Evolutionary conservation across 2,888 invertebrate genomes (phyloP).

Genomic region (Deilephila porcellus): DNA sequence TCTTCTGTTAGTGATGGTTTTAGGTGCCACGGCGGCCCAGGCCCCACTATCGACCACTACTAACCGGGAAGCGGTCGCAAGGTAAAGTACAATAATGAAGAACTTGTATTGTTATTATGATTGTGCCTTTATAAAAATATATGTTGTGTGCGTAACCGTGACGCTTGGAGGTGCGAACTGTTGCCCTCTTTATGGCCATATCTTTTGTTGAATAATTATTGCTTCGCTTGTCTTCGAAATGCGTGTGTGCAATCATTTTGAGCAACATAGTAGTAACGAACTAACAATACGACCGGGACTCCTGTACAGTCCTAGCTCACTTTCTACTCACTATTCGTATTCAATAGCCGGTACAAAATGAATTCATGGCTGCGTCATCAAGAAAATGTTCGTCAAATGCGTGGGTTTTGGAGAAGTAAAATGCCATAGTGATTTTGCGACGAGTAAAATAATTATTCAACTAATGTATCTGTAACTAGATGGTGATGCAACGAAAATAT

Average conservation of each 20-base stretch:
- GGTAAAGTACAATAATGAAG: slow-evolving; percentile 48
- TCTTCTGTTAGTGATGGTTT: slow-evolving; percentile 46
- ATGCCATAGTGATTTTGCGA: background rate
- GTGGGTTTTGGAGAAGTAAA: background rate
- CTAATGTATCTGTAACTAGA: slow-evolving; percentile 7
- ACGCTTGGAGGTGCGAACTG: slow-evolving; percentile 5
- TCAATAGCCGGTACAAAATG: background rate
- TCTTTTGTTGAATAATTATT: slow-evolving; percentile 1
- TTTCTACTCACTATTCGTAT: slow-evolving; percentile 12
- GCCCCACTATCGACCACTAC: slow-evolving; percentile 36
- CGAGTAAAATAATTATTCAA: background rate
- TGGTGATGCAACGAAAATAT: slow-evolving; percentile 24
- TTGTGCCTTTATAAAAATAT: background rate
- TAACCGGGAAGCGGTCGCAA: slow-evolving; percentile 51
- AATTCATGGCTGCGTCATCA: background rate
- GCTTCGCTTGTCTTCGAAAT: slow-evolving; percentile 19
- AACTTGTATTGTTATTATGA: slow-evolving; percentile 1
- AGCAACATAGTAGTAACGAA: slow-evolving; percentile 19
- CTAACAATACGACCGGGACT: slow-evolving; percentile 8
- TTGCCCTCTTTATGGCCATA: slow-evolving; percentile 17
- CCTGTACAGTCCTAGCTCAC: slow-evolving; percentile 12
- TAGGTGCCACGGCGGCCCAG: slow-evolving; percentile 40
- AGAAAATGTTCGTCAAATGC: background rate
- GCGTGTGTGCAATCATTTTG: slow-evolving; percentile 17
- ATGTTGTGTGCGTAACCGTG: slow-evolving; percentile 10